Evolutionary conservation across 2,113 vertebrate species (phyloP), one percentile per base, ranked within the genome.

Genomic region (Rhea pennata): DNA sequence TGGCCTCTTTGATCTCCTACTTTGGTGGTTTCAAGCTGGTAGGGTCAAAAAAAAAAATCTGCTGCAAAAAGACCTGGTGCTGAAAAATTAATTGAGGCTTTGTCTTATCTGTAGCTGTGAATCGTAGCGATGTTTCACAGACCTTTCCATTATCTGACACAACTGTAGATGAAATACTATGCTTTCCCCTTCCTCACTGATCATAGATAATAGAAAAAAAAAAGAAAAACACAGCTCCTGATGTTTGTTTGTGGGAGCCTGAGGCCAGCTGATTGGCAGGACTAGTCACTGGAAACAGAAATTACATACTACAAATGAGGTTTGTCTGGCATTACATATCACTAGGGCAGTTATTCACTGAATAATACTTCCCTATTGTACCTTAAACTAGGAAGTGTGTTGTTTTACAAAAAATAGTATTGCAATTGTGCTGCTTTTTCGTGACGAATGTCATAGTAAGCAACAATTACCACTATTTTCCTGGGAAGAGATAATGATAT

Each of bases 81-180:
- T 64, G 65, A 83, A 78, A 95, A 93, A 80, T 85, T 92, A 93
- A 76, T 69, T 15, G 69, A 92, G 40, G 20, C 31, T 93, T 90
- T 94, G 82, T 76, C 50, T 83, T 62, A 46, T 46, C 54, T 64
- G 36, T 48, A 46, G 54, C 64, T 85, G 46, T 74, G 31, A 59
- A 77, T 31, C 59, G 70, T 9, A 0, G 59, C 85, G 78, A 86
- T 19, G 2, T 71, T 92, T 85, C 53, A 54, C 8, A 77, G 71
- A 39, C 10, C 6, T 73, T 65, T 78, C 53, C 83, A 58, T 51
- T 64, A 36, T 36, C 23, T 1, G 6, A 42, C 58, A 46, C 24
- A 26, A 53, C n/a, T 73, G 4, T 31, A 66, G 64, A 88, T 64
- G 64, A 88, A 96, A 88, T 67, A 74, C 83, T 46, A 21, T 50